Base-by-base conservation (phyloP, 2,888 invertebrate species). In the Phrixothrix hirtus region DNA sequence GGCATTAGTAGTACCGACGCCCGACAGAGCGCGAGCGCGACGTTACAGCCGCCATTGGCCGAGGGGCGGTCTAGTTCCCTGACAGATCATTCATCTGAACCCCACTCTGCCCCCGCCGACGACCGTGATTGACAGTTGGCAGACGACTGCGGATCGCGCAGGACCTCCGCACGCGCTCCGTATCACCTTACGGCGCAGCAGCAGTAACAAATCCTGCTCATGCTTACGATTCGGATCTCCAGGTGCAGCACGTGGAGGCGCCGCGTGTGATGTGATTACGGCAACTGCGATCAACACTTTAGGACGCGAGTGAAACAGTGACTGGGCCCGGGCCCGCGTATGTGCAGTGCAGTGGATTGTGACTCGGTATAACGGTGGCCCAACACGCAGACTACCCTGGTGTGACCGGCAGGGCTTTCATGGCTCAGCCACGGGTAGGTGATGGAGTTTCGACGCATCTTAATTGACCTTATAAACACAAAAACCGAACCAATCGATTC, bases 341-440 rank as follows among this genome's bases (percentile, higher is more conserved):
- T 61, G 66, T 68, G 64, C 59, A 64, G 66, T 68, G 75, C 72
- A 74, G 73, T 73, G 75, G 73, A 52, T 58, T 42, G 57, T 50
- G 74, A 74, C 69, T 75, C 68, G 75, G 74, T 74, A 72, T 76
- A 76, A 78, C 77, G 77, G 78, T 78, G 78, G 78, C 79, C 77
- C 78, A 78, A 75, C 77, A 77, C 76, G 77, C 78, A 77, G 78
- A 78, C 73, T 78, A 77, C 77, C 77, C 77, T 76, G 78, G 79
- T 77, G 61, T 61, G 61, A 62, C 63, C 82, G 85, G 84, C 82
- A 85, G 85, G 83, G 85, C 84, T 83, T 86, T 83, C 85, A 89
- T 89, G 89, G 89, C 89, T 84, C 89, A 89, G 86, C 88, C 89
- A 85, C 86, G 89, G 88, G 89, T 89, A 87, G 52, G 52, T 52